Evolutionary conservation across 2,797 vertebrate genomes (phyloP), one percentile per base, ranked within the genome.

Genomic region (Limnodromus scolopaceus): DNA sequence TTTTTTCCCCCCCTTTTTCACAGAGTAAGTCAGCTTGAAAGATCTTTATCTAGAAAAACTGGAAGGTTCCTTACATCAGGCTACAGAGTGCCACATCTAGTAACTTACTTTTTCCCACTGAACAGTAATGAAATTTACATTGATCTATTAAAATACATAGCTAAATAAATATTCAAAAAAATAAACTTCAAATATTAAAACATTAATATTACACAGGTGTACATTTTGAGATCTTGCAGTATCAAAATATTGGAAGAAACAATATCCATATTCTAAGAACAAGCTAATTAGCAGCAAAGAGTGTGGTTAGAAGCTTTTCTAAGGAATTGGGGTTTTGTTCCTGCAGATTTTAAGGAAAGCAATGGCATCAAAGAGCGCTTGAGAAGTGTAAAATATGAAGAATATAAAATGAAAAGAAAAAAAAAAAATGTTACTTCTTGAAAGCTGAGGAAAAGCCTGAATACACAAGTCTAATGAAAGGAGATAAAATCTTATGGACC

Each of bases 251-350:
- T 90, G 71, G 34, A 94, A 95, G 55, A 89, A 41, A 45, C 87
- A 96, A 41, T 46, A 70, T 53, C 9, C 7, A 39, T 81, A 86
- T 96, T 92, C 89, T 57, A 74, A 87, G 63, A 92, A 71, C 6
- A 70, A 96, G 65, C n/a, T 96, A 97, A 97, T 95, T 90, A 91
- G 57, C 48, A 96, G 93, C 32, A 91, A 91, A 83, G 24, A 91
- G 10, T 48, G 46, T 12, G 19, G n/a, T 51, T 87, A 63, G 85
- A 89, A 96, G 22, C 6, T 16, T 63, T 94, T n/a, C 78, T 92
- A 78, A 48, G 71, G 53, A 95, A 89, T 19, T 75, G 38, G 2
- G 1, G 0, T 65, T 54, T 79, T 77, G 7, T 87, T 36, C 80
- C 69, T 87, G 38, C 51, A 86, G 77, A 79, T 95, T 95, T 58